Conservation (phyloP, 2,797 vertebrate species). For the Siniperca undulata region DNA sequence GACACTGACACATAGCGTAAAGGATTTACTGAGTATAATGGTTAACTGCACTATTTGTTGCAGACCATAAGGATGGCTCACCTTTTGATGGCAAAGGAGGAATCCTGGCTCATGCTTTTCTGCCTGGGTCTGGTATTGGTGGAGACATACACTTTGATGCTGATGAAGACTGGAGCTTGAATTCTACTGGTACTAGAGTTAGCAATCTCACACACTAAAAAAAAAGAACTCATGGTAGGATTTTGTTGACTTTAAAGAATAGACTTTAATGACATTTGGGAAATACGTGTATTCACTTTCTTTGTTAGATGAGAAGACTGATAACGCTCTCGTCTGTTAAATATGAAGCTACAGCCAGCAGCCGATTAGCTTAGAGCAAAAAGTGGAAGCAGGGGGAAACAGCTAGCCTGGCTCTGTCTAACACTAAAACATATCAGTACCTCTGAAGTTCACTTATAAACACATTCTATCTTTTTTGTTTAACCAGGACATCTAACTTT, state of each 20-base stretch:
- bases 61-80: constrained; percentile 78
- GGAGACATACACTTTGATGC: constrained; percentile 82
- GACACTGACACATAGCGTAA: background rate
- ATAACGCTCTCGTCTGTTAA: background rate
- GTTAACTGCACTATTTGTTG: constrained; percentile 1
- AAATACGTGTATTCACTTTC: background rate
- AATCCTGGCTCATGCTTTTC: constrained; percentile 78
- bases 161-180: constrained; percentile 78
- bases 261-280: no score
- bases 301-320: background rate
- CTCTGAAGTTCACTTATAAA: background rate
- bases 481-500: no score
- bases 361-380: no score
- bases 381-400: no score
- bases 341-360: no score
- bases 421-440: background rate
- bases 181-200: constrained; percentile 61
- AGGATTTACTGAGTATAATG: background rate
- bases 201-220: background rate
- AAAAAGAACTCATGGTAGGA: no score
- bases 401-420: no score
- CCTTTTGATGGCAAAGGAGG: constrained; percentile 80
- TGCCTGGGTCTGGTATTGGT: constrained; percentile 72
- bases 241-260: background rate
- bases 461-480: background rate